Evolutionary conservation across 2,113 vertebrate genomes (phyloP), one percentile per base, ranked within the genome.

Genomic region (Steatornis caripensis): DNA sequence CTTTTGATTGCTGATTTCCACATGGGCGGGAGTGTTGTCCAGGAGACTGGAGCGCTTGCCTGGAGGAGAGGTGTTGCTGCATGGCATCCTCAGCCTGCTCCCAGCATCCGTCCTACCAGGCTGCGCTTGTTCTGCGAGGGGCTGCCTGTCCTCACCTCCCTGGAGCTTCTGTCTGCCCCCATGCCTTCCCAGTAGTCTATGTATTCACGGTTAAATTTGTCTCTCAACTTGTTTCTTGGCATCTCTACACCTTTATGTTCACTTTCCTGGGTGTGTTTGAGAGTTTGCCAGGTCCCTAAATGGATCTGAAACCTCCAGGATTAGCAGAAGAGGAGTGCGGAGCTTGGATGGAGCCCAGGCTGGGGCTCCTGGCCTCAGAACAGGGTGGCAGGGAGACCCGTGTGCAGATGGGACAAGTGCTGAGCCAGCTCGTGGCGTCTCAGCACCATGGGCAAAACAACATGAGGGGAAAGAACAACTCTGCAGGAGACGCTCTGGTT

Each of bases 1-100:
- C 91, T 92, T 93, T 96, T 93, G 92, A 95, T 92, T 95, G 92
- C 93, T 79, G 92, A 95, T 96, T 96, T 93, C 96, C 97, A 93
- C 97, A 82, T 84, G 89, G 89, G 77, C 93, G 91, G n/a, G 80
- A 90, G 72, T 5, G 76, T 4, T 87, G 85, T 75, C 83, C 53
- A 55, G 90, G 72, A 81, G 55, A 34, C 48, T 37, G 45, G 13
- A 43, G 93, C 1, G 43, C 65, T 69, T 0, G 3, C 70, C 87
- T 26, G 71, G 23, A 86, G 79, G 88, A 46, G 45, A 70, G 54
- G 23, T 84, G 90, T 18, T 95, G 39, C 90, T 60, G 85, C 64
- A 30, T 2, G 0, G 90, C 66, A 82, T 61, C 84, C 72, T 74
- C 80, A 17, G 30, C 34, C 72, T 17, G 36, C 61, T 79, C 61